Evolutionary conservation across 2,113 vertebrate genomes (phyloP).

Genomic region (Neodon shergylaensis): DNA sequence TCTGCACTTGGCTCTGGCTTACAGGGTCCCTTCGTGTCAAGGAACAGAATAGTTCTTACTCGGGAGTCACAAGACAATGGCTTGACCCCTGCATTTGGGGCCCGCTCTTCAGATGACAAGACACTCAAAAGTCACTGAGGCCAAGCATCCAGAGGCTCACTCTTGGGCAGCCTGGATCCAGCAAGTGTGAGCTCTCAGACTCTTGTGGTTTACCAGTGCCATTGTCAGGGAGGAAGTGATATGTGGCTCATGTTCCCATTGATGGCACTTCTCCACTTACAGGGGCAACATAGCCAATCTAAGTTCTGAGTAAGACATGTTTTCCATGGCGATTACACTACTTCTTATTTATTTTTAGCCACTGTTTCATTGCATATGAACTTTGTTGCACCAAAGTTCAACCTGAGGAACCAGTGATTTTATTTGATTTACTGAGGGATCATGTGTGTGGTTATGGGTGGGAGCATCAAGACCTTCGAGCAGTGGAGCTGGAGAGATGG

Average conservation of each 20-base stretch:
- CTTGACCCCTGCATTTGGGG: neutral
- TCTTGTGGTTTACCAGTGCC: neutral
- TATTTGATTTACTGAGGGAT: neutral
- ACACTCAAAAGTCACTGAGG: neutral
- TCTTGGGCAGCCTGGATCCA: neutral
- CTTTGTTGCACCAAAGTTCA: neutral
- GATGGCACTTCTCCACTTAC: neutral
- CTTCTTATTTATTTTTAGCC: conserved; percentile 24
- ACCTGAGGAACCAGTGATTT: neutral
- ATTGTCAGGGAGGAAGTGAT: neutral
- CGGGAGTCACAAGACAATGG: neutral
- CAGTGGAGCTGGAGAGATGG: too few species aligned
- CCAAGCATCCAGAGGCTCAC: neutral
- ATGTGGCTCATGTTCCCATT: neutral
- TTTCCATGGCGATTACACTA: conserved; percentile 21
- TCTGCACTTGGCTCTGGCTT: neutral
- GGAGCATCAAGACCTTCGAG: too few species aligned
- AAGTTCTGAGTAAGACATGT: conserved; percentile 14
- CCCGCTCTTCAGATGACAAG: neutral
- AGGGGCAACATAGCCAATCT: conserved; percentile 3
- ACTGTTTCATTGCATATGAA: neutral
- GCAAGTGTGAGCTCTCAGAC: neutral
- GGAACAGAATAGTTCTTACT: neutral
- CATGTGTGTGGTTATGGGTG: neutral
- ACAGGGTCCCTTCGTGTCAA: neutral